Evolutionary conservation across 2,888 invertebrate species (phyloP), one percentile per base, ranked within the genome.

Genomic region (Pimpla rufipes): DNA sequence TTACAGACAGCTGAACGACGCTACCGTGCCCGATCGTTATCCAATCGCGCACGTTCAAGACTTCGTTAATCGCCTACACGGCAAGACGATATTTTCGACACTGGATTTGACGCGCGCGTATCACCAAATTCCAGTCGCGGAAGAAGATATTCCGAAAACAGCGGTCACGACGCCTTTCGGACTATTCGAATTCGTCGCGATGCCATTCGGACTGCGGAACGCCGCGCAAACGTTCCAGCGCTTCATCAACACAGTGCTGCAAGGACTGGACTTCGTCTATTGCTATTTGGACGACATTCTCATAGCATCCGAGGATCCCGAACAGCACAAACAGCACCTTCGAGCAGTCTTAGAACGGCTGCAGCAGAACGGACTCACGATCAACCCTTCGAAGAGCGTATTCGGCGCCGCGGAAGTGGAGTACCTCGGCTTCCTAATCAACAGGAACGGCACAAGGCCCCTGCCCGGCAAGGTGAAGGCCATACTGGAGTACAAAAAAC

Each of bases 381-480:
- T 71, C 6, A 40, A 93, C 81, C 90, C 10, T 13, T 11, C 35
- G 29, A 59, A 59, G n/a, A 29, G 57, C n/a, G 29, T 29, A 3
- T 35, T 93, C 79, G 90, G 89, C 0, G n/a, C 55, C 55, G 1
- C 52, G 0, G 67, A 87, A 47, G 81, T 91, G 0, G 74, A 81
- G 6, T 93, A 90, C 70, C 81, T 92, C 0, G 91, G 91, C 0
- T 89, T 88, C 79, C 2, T 10, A 0, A 85, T 92, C 4, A 74
- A 86, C 5, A n/a, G 21, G 11, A 3, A 71, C 0, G 91, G 93
- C 2, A 91, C 89, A 8, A 79, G 79, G 52, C 92, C 93, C 7
- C 85, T 91, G 16, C 85, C 88, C 2, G 83, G 88, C 1, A 91
- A 90, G 67, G 91, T 93, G 1, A 71, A 89, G 45, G 89, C 87